Evolutionary conservation across 2,113 vertebrate genomes (phyloP), one percentile per base, ranked within the genome.

Genomic region (Hemiscyllium ocellatum): DNA sequence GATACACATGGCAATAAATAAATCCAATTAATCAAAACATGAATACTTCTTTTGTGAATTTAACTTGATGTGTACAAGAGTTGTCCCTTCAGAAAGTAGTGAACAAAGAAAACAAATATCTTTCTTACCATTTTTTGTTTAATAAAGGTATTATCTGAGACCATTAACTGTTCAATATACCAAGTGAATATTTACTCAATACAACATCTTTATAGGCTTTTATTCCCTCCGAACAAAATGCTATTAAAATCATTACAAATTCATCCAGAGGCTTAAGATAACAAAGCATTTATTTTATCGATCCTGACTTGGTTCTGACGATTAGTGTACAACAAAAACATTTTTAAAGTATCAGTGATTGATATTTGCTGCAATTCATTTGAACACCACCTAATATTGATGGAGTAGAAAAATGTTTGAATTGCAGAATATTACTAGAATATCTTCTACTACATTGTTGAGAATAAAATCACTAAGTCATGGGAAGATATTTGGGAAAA

Each of bases 341-440:
- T 42, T 37, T 83, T 83, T 2, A 20, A 50, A 95, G 52, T 29
- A 33, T 76, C 26, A 95, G 2, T 76, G 94, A 72, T 70, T 52
- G 24, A 95, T 42, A 70, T 70, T 76, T 95, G 3, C 94, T 72
- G 69, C 12, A 83, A 69, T 50, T 95, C 93, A 70, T 94, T 95
- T 15, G 68, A 29, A 52, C 1, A 24, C 42, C 33, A 47, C 2
- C 42, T 33, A 72, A 95, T 29, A 72, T 69, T 50, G 0, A 29
- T 33, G 47, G 24, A 33, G 42, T 52, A 8, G 47, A 72, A 95
- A 52, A 17, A 47, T 33, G 26, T 72, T 72, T 95, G 66, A 76
- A 50, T 72, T 95, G 47, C 15, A 1, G 69, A 95, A 95, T 26
- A 76, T 52, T 47, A 22, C 61, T 19, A 93, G 33, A 33, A 93